These are phyloP conservation scores for Phenganax marumi DNA, from an alignment of 92 coral and sea anemone species.

Conservation along the genomic window DNA sequence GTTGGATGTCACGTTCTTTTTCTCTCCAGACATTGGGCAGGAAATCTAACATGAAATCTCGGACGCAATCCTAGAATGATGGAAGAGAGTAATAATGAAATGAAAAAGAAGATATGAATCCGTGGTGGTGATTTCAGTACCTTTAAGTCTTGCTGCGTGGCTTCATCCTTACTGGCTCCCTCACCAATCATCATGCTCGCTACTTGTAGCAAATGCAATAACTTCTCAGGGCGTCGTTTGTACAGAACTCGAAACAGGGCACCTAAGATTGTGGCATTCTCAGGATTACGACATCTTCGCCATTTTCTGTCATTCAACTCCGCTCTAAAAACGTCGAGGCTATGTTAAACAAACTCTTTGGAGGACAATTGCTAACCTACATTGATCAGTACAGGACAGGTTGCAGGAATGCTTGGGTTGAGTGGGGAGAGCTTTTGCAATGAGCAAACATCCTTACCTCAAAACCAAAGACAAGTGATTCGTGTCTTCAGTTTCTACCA, in stretches of 20 bases:
- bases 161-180: constrained; percentile 50
- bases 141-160: constrained; percentile 46
- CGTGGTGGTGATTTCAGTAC: not conserved
- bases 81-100: not conserved
- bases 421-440: too few relatives aligned
- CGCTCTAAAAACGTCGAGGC: constrained; percentile 35
- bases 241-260: constrained; percentile 58
- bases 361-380: not conserved
- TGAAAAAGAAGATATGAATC: not conserved
- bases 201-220: constrained; percentile 50
- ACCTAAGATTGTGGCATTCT: constrained; percentile 59
- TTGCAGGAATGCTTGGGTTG: too few relatives aligned
- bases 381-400: not conserved
- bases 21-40: constrained; percentile 68
- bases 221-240: constrained; percentile 58
- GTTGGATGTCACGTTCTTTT: constrained; percentile 53
- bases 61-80: constrained; percentile 61
- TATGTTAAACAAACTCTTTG: not conserved
- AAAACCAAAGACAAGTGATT: constrained; percentile 1
- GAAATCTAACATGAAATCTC: constrained; percentile 75
- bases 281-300: constrained; percentile 59
- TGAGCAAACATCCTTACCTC: constrained; percentile 14
- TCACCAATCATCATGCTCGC: constrained; percentile 53
- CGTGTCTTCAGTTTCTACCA: not conserved
- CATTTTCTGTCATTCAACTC: constrained; percentile 74